Conservation (phyloP, 2,113 vertebrate genomes). For the Nesospiza acunhae region DNA sequence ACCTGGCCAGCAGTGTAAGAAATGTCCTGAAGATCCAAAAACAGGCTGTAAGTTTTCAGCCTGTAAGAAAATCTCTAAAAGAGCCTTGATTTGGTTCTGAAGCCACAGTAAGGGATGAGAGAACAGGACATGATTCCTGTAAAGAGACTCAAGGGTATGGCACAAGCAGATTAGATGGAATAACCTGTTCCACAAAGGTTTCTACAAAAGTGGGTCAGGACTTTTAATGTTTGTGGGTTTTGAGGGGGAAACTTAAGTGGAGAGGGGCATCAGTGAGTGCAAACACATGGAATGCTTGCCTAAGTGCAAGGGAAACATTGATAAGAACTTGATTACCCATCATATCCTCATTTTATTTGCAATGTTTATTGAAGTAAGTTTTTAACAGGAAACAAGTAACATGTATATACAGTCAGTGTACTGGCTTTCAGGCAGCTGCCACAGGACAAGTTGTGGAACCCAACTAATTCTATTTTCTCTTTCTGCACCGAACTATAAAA, state of each 20-base stretch:
- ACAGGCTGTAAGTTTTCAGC: not conserved
- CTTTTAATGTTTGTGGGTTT: not conserved
- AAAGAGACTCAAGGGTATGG: not conserved
- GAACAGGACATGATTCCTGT: not conserved
- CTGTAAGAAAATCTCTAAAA: not conserved
- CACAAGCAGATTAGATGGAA: not conserved
- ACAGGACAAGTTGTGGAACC: not conserved
- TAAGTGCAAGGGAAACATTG: not conserved
- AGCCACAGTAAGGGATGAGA: not conserved
- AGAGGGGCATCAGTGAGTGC: not conserved
- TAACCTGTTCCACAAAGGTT: not conserved
- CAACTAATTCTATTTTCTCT: not conserved
- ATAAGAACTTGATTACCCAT: not conserved
- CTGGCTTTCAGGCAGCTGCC: not conserved
- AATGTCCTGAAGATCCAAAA: not conserved
- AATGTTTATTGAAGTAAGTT: not conserved
- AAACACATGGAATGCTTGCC: not conserved
- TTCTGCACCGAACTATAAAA: not conserved
- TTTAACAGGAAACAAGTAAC: not conserved
- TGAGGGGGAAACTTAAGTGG: rapidly evolving
- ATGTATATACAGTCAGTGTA: not conserved
- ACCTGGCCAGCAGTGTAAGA: not conserved
- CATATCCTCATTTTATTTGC: not conserved
- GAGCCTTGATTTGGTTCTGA: not conserved
- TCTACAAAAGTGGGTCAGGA: not conserved